Percentiles rank a stretch among this genome's conserved stretches.
Conservation (phyloP, 1,140 invertebrate genomes). For the Parapsyche elsis region DNA sequence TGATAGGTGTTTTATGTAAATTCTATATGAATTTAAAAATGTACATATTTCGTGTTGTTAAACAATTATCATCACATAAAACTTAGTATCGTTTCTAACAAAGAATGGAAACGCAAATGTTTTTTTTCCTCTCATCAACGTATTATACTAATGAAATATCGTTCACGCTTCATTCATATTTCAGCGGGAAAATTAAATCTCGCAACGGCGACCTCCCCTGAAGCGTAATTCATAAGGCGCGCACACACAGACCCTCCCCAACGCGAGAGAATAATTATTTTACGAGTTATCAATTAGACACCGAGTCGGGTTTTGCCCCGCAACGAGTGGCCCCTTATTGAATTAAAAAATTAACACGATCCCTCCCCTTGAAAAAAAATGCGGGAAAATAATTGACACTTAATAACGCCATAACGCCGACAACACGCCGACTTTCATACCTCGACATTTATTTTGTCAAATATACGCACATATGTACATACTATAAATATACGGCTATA, state of each 20-base stretch:
- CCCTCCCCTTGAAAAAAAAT: slow-evolving; percentile 44
- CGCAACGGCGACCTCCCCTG: slow-evolving; percentile 25
- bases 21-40: too few species aligned
- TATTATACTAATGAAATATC: slow-evolving; percentile 26
- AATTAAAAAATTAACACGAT: slow-evolving; percentile 56
- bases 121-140: neutral
- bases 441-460: too few species aligned
- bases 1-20: too few species aligned
- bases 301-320: slow-evolving; percentile 6
- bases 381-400: slow-evolving; percentile 55
- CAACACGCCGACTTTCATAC: neutral
- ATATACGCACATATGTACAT: neutral
- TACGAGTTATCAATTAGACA: slow-evolving; percentile 46
- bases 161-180: slow-evolving; percentile 28
- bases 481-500: neutral
- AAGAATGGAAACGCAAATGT: too few species aligned
- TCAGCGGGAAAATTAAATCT: slow-evolving; percentile 29
- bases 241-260: slow-evolving; percentile 8
- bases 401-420: slow-evolving; percentile 50
- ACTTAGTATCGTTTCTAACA: too few species aligned
- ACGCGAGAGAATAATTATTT: slow-evolving; percentile 45
- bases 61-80: too few species aligned
- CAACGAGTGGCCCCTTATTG: slow-evolving; percentile 44
- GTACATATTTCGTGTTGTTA: too few species aligned
- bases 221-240: slow-evolving; percentile 17